Conservation (phyloP, 1,140 invertebrate genomes). For the Samia ricini region DNA sequence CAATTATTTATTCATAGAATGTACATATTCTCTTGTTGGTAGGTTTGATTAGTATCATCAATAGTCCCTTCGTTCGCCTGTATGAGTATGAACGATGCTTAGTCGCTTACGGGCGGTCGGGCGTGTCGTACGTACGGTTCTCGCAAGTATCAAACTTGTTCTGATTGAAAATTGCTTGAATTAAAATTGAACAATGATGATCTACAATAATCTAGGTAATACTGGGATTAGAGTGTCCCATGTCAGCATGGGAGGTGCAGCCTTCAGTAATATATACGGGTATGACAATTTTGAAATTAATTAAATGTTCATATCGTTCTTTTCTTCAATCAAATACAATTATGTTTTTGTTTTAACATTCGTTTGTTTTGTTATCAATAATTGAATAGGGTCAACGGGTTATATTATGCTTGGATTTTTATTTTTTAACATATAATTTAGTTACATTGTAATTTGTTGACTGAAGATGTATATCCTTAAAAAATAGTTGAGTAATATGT, state of each 20-base stretch:
- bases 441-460: too few species aligned
- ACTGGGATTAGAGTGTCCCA: conserved; percentile 79
- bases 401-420: too few species aligned
- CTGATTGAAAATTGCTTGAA: neutral
- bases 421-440: too few species aligned
- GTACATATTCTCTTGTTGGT: neutral
- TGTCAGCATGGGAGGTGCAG: conserved; percentile 78
- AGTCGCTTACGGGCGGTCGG: neutral
- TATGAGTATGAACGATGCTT: neutral
- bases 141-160: neutral
- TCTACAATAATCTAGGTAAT: conserved; percentile 76
- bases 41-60: neutral
- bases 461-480: too few species aligned
- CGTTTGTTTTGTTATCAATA: too few species aligned
- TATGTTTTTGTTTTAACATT: neutral
- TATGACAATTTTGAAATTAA: conserved; percentile 41
- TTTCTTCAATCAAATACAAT: neutral
- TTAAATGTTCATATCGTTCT: neutral
- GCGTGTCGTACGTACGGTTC: neutral
- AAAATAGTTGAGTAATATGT: too few species aligned
- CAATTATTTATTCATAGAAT: neutral
- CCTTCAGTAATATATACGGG: conserved; percentile 79
- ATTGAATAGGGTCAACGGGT: too few species aligned
- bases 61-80: neutral
- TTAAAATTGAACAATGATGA: conserved; percentile 34